Evolutionary conservation across 1,140 invertebrate species (phyloP).

Genomic region (Cherax quadricarinatus): DNA sequence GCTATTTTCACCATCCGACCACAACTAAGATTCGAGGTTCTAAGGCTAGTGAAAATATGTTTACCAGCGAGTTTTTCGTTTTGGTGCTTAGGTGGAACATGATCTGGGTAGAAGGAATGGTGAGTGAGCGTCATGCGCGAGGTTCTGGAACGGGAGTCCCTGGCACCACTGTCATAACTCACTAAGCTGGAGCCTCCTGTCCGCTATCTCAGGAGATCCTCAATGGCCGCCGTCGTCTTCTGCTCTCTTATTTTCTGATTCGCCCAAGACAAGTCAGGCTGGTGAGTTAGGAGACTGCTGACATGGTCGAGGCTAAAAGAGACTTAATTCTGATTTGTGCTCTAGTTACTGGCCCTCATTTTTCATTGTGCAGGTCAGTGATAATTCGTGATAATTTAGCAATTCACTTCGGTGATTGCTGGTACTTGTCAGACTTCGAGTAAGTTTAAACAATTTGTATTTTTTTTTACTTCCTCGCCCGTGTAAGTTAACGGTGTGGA

Average conservation of each 20-base stretch:
- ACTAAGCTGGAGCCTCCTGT: constrained; percentile 69
- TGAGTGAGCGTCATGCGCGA: constrained; percentile 39
- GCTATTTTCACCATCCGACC: constrained; percentile 45
- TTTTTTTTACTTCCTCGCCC: background rate
- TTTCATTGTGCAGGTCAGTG: constrained; percentile 54
- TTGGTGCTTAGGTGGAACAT: constrained; percentile 32
- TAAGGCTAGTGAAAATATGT: constrained; percentile 27
- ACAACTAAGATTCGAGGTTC: constrained; percentile 28
- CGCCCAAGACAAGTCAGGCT: constrained; percentile 64
- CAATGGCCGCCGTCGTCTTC: constrained; percentile 67
- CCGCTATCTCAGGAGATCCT: constrained; percentile 68
- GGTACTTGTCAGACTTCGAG: constrained; percentile 36
- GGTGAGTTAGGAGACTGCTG: constrained; percentile 68
- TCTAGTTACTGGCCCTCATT: constrained; percentile 50
- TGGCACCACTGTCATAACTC: constrained; percentile 67
- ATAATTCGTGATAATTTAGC: constrained; percentile 62
- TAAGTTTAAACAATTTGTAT: constrained; percentile 40
- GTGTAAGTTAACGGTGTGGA: constrained; percentile 43
- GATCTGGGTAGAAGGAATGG: constrained; percentile 27
- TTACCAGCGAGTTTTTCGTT: constrained; percentile 30
- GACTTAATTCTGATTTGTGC: constrained; percentile 69
- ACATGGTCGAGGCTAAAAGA: constrained; percentile 67
- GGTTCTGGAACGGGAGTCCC: constrained; percentile 32
- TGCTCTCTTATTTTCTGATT: constrained; percentile 71
- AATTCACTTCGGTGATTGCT: constrained; percentile 25